Evolutionary conservation across 2,888 invertebrate species (phyloP).

Genomic region (Polyploca ridens): DNA sequence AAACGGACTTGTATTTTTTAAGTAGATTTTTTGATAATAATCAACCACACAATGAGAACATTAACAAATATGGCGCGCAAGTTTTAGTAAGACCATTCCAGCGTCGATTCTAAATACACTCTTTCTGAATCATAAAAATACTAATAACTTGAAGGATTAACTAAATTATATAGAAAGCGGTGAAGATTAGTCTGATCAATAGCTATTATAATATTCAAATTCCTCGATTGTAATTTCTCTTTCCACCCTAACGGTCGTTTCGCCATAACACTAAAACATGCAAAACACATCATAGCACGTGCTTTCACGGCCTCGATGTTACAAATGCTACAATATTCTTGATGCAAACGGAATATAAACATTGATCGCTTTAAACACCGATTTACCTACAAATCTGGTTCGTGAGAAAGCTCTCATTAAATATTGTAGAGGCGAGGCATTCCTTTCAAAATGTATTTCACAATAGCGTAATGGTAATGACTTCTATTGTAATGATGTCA

Average conservation of each 20-base stretch:
- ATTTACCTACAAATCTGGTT: constrained; percentile 16
- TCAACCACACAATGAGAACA: too few relatives aligned
- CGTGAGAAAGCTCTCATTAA: constrained; percentile 23
- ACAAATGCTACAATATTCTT: not conserved
- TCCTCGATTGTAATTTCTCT: constrained; percentile 3
- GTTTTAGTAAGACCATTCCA: too few relatives aligned
- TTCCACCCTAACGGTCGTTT: constrained; percentile 10
- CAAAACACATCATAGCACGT: constrained; percentile 12
- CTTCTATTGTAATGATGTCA: constrained; percentile 26
- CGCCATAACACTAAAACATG: constrained; percentile 4
- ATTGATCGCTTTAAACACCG: not conserved
- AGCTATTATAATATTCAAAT: not conserved
- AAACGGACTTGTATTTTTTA: too few relatives aligned
- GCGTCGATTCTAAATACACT: too few relatives aligned
- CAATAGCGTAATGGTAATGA: constrained; percentile 29
- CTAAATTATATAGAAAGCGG: not conserved
- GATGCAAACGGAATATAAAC: constrained; percentile 8
- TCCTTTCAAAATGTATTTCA: constrained; percentile 23
- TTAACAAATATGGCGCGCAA: too few relatives aligned
- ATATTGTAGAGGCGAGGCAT: constrained; percentile 15
- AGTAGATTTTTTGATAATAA: too few relatives aligned
- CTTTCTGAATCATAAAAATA: too few relatives aligned
- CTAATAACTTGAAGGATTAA: not conserved
- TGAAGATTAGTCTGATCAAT: not conserved
- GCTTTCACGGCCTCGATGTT: not conserved